Evolutionary conservation across 2,888 invertebrate species (phyloP), one percentile per base, ranked within the genome.

Genomic region (Anthoptus insignis): DNA sequence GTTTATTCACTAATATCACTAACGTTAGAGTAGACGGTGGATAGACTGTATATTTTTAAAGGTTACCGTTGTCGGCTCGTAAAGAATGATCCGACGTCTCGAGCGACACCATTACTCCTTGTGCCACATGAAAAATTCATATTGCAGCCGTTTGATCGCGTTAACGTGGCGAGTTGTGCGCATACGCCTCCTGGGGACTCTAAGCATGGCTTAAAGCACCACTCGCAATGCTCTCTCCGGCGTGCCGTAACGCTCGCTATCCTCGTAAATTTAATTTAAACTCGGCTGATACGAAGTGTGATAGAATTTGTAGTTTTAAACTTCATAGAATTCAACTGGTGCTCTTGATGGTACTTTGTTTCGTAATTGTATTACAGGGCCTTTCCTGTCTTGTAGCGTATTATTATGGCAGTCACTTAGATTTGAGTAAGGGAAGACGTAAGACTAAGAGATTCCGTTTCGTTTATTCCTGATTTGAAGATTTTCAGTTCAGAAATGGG

Each of bases 111-210:
- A 90, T 91, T 91, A 91, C 87, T 90, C 82, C 84, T 87, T 77
- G 83, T 81, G 77, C 72, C 86, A 78, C 89, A 92, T 93, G 92
- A 93, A 92, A 93, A 86, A 93, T 92, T 92, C 92, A 92, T 93
- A 87, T 77, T 81, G 78, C 74, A 75, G 82, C 73, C 81, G 86
- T 86, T 82, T 84, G 87, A 88, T 87, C 86, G 86, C 81, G 87
- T 88, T 89, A 90, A 86, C 81, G 84, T 80, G 68, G 54, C 77
- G 54, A 76, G 82, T 72, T 83, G 82, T 81, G 80, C 82, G 86
- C 85, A 86, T 84, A 83, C 71, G 68, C 75, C 87, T 83, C 85
- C 50, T 63, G 86, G 86, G 88, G 77, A 76, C 81, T 53, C 66
- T 71, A 60, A 82, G 80, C 78, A 68, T 77, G 79, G 84, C 83